Evolutionary conservation across 2,113 vertebrate genomes (phyloP), one percentile per base, ranked within the genome.

Genomic region (Epinephelus cyanopodus): DNA sequence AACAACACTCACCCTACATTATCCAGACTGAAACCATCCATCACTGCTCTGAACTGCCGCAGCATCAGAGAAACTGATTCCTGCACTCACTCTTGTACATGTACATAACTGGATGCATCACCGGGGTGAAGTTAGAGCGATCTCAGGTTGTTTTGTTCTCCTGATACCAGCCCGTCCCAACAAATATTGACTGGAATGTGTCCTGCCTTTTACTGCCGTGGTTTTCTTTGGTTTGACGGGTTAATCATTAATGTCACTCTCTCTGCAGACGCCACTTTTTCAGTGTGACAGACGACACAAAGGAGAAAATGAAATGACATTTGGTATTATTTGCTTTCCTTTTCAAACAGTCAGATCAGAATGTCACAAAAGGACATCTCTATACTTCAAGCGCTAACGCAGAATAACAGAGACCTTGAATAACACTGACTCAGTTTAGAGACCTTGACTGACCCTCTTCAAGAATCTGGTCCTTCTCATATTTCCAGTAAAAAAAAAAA

Each of bases 261-360:
- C 14, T 56, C 23, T 3, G 10, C 42, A 68, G 42, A 62, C 45
- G 52, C 45, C 47, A 25, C 11, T 57, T 54, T 81, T 67, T 69
- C 74, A 56, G n/a, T 6, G 19, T 65, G 45, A 73, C 75, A 73
- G 57, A 76, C 17, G 27, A 21, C 14, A 62, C 29, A 60, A 33
- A 29, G 54, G 52, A 78, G 63, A 74, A 85, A 76, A 57, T 56
- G 13, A 72, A 79, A 77, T 61, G 57, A 47, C 87, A 83, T 81
- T 88, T 79, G 58, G 71, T 80, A 37, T 72, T 70, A 79, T 79
- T 82, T 84, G 67, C 57, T 65, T 85, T 87, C 63, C 64, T 63
- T 78, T 61, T 64, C 63, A 80, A 67, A 74, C 45, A 67, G 45
- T 61, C 68, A 42, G 27, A 64, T 64, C 60, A 61, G 56, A 86